Percentiles rank a stretch among this genome's conserved stretches.
phyloP scores from a whole-genome alignment of 1,140 invertebrate species.

The Drosophila repleta region DNA sequence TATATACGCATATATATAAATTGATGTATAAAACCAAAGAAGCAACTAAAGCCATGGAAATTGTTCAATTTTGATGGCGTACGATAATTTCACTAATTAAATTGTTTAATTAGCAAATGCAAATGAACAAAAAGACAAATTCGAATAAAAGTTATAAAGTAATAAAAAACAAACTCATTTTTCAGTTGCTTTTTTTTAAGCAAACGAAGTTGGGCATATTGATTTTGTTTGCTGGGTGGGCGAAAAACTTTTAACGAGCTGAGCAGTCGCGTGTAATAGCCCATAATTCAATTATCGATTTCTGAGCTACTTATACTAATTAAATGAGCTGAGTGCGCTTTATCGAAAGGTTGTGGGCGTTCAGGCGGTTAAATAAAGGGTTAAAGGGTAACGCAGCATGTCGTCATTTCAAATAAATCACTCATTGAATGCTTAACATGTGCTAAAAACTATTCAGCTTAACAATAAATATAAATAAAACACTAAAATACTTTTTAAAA shows the following conservation, averaged over 20 bases:
- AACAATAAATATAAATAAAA: too few relatives aligned
- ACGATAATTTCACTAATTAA: slow-evolving; percentile 73
- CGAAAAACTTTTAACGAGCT: not conserved
- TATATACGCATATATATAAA: slow-evolving; percentile 40
- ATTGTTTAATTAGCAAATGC: slow-evolving; percentile 63
- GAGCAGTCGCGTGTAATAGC: not conserved
- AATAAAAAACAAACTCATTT: not conserved
- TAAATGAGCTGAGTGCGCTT: not conserved
- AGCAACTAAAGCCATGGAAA: slow-evolving; percentile 26
- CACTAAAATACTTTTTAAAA: not conserved
- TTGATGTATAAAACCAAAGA: slow-evolving; percentile 54
- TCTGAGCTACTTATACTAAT: not conserved
- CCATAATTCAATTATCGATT: slow-evolving; percentile 7
- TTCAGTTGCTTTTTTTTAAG: not conserved
- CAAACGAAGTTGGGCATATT: not conserved
- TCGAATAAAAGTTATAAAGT: slow-evolving; percentile 71
- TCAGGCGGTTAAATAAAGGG: too few relatives aligned
- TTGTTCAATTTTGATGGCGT: slow-evolving; percentile 62
- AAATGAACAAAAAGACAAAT: slow-evolving; percentile 70
- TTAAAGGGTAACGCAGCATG: too few relatives aligned
- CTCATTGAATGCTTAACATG: too few relatives aligned
- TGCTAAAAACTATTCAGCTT: too few relatives aligned
- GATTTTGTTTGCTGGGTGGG: not conserved
- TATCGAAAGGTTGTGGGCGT: not conserved
- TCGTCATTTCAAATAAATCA: too few relatives aligned